phyloP scores from a whole-genome alignment of 2,888 invertebrate genomes.

The Prosopocoilus inquinatus region DNA sequence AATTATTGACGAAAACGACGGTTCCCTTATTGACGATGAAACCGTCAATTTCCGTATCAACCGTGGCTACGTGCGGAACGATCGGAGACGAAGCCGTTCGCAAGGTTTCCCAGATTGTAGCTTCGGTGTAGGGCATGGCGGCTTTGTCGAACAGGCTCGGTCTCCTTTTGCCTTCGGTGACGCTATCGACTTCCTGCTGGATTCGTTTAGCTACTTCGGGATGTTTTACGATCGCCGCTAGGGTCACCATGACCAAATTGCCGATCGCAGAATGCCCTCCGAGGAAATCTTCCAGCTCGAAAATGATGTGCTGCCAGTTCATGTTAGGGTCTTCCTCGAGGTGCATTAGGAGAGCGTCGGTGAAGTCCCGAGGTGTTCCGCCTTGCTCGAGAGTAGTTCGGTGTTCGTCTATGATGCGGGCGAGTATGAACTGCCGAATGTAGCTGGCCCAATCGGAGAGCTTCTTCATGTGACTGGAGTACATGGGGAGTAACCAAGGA shows the following conservation, averaged over 20 bases:
- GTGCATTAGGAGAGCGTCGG: conserved; percentile 74
- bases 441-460: conserved; percentile 67
- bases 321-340: conserved; percentile 64
- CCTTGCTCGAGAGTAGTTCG: conserved; percentile 58
- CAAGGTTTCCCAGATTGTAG: conserved; percentile 76
- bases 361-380: conserved; percentile 69
- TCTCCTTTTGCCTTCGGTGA: conserved; percentile 56
- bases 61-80: conserved; percentile 84
- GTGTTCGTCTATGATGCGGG: conserved; percentile 65
- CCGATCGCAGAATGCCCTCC: conserved; percentile 88
- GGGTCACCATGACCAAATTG: conserved; percentile 74
- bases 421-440: conserved; percentile 71
- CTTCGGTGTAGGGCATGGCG: conserved; percentile 76
- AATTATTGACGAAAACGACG: conserved; percentile 81
- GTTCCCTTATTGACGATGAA: conserved; percentile 74
- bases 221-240: conserved; percentile 67
- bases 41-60: conserved; percentile 70
- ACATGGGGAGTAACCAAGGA: conserved; percentile 77
- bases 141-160: conserved; percentile 67
- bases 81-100: conserved; percentile 83
- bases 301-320: conserved; percentile 76
- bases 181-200: conserved; percentile 65
- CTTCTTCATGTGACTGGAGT: conserved; percentile 65
- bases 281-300: conserved; percentile 81
- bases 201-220: conserved; percentile 65